A percentile compares a stretch with the other conserved stretches of the same genome.
Evolutionary conservation across 1,140 invertebrate species (phyloP).

Genomic region (Achroia grisella): DNA sequence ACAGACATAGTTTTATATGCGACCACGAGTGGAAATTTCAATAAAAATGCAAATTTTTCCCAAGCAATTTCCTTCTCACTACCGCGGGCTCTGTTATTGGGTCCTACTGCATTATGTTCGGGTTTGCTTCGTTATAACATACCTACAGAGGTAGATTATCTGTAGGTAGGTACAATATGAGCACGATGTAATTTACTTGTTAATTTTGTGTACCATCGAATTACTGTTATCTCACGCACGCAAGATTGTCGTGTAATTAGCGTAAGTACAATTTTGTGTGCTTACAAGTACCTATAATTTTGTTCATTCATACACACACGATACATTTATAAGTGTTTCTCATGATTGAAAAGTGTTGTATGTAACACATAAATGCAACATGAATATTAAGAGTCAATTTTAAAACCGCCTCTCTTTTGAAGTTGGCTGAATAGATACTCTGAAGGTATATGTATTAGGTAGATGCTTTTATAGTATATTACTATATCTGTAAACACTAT

Average conservation of each 20-base stretch:
- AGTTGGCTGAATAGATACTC: too few species aligned
- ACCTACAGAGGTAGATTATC: slow-evolving; percentile 3
- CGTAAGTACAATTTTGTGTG: slow-evolving; percentile 17
- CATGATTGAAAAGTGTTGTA: too few species aligned
- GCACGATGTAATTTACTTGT: slow-evolving; percentile 26
- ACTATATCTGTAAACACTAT: not conserved
- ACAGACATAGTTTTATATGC: slow-evolving; percentile 59
- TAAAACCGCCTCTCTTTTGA: too few species aligned
- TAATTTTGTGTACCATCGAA: slow-evolving; percentile 31
- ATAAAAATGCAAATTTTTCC: slow-evolving; percentile 69
- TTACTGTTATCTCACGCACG: slow-evolving; percentile 30
- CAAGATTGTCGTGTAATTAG: slow-evolving; percentile 27
- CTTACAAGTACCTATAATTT: too few species aligned
- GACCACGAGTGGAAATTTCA: slow-evolving; percentile 63
- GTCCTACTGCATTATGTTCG: slow-evolving; percentile 44
- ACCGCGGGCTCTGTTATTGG: slow-evolving; percentile 42
- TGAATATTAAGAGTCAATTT: too few species aligned
- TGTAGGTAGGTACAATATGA: slow-evolving; percentile 8
- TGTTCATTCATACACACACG: too few species aligned
- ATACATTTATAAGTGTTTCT: too few species aligned
- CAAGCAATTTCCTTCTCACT: slow-evolving; percentile 58
- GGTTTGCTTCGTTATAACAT: slow-evolving; percentile 27
- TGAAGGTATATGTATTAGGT: too few species aligned
- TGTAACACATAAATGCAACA: too few species aligned
- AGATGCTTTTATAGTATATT: not conserved